A percentile compares a stretch with the other conserved stretches of the same genome.
Evolutionary conservation across 2,113 vertebrate species (phyloP).

Genomic region (Coptodon bakossiorum): DNA sequence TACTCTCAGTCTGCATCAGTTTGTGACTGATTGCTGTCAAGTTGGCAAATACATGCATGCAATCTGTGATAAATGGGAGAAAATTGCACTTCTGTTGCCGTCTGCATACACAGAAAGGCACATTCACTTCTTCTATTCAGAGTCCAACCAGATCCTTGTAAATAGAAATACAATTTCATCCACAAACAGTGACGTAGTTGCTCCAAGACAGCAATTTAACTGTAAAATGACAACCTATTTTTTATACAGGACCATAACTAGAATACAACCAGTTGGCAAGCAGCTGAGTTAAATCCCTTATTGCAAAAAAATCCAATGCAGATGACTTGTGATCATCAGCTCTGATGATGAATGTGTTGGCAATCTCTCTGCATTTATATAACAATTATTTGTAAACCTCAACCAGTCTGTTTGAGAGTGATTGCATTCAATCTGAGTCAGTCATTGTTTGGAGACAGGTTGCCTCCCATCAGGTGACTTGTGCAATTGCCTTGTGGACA

Average conservation of each 20-base stretch:
- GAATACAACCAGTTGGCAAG: not conserved
- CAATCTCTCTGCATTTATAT: not conserved
- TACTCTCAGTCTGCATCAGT: not conserved
- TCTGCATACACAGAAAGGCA: not conserved
- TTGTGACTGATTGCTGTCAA: not conserved
- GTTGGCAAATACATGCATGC: not conserved
- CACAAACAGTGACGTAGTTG: not conserved
- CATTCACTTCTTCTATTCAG: not conserved
- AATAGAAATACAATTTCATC: not conserved
- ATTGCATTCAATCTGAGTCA: not conserved
- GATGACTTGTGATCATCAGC: not conserved
- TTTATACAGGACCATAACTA: not conserved
- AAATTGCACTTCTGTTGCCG: not conserved
- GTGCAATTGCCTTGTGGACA: not conserved
- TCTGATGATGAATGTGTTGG: not conserved
- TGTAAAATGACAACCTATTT: not conserved
- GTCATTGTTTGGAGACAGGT: not conserved
- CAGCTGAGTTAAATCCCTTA: not conserved
- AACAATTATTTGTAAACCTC: not conserved
- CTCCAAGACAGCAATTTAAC: not conserved
- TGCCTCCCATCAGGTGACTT: not conserved
- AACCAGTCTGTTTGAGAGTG: not conserved
- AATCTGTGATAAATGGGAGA: not conserved
- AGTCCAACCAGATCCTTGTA: not conserved
- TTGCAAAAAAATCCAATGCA: not conserved